Base-by-base conservation (phyloP, 1,140 invertebrate genomes). In the Dendrolimus kikuchii region DNA sequence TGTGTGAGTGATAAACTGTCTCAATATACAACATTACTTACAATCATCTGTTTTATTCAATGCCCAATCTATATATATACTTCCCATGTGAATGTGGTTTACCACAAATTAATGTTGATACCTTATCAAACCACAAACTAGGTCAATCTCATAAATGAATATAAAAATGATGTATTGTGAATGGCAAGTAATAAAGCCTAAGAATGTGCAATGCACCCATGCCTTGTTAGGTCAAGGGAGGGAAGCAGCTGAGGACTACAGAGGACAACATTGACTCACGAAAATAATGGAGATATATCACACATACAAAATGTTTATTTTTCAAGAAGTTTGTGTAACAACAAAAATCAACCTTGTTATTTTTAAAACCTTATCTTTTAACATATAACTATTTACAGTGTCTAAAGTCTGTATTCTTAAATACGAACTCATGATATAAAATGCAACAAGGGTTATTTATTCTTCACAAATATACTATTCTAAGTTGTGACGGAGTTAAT, bases 231-330 rank as follows among this genome's bases (percentile, higher is more conserved):
- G 49, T 36, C 47, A 60, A 62, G 69, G 69, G 68, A 66, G 73
- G 69, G 68, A 66, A 58, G 48, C 23, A 46, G 41, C 44, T 48
- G 23, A 43, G 51, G 46, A 50, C 49, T 44, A 49, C 40, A 46
- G 46, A 45, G 53, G 51, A 50, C 7, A 59, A 51, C 8, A 56
- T 57, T 52, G 53, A 59, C 51, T 46, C 43, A 59, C 58, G 57
- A 66, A 72, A 66, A 66, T 49, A 51, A 66, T 53, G 44, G 73
- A 70, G 63, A 78, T 68, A 69, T 61, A 67, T 78, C 83, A 84
- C 83, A 84, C 83, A 83, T 86, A 86, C 81, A 86, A 84, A 86
- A 86, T 83, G 80, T 84, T 86, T 86, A 83, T 84, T 86, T 81
- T 82, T 82, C 75, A 81, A 82, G 72, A 83, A 86, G 77, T 86